A percentile compares a stretch with the other conserved stretches of the same genome.
phyloP scores from a whole-genome alignment of 2,797 vertebrate genomes.

The Chelon labrosus region DNA sequence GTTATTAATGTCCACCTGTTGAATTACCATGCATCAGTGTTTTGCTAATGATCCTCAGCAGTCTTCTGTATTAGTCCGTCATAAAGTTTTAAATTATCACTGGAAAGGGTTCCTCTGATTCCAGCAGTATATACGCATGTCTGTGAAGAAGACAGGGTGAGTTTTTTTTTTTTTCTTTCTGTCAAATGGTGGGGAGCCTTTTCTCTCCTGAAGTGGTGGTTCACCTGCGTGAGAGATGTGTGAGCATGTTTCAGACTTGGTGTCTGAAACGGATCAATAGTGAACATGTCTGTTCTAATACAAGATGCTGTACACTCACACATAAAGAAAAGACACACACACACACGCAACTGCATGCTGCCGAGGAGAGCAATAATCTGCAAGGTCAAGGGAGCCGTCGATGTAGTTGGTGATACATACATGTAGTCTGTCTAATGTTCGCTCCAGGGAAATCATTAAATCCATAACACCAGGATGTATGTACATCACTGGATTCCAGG shows the following conservation, averaged over 20 bases:
- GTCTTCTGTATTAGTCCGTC: neutral
- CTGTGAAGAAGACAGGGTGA: neutral
- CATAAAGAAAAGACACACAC: slow-evolving; percentile 25
- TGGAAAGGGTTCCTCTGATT: neutral
- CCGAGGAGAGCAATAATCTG: slow-evolving; percentile 80
- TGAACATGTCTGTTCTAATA: slow-evolving; percentile 58
- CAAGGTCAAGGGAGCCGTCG: slow-evolving; percentile 79
- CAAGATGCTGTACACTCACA: slow-evolving; percentile 26
- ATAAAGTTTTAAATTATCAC: neutral
- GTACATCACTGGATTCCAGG: slow-evolving; percentile 45
- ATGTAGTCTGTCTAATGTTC: slow-evolving; percentile 63
- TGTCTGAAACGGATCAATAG: slow-evolving; percentile 71
- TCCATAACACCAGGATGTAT: slow-evolving; percentile 73
- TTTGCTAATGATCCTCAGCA: neutral
- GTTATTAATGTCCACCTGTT: too few species aligned
- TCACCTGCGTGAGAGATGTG: neutral
- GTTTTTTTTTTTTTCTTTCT: too few species aligned
- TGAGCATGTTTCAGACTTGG: slow-evolving; percentile 44
- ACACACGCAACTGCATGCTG: slow-evolving; percentile 58
- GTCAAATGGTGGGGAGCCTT: neutral
- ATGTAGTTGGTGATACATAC: slow-evolving; percentile 70
- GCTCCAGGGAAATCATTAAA: slow-evolving; percentile 80
- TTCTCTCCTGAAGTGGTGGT: neutral
- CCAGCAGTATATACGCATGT: neutral
- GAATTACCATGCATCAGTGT: too few species aligned